These are phyloP conservation scores for Nesoenas mayeri DNA, from an alignment of 2,113 vertebrate species.

Conservation along the genomic window DNA sequence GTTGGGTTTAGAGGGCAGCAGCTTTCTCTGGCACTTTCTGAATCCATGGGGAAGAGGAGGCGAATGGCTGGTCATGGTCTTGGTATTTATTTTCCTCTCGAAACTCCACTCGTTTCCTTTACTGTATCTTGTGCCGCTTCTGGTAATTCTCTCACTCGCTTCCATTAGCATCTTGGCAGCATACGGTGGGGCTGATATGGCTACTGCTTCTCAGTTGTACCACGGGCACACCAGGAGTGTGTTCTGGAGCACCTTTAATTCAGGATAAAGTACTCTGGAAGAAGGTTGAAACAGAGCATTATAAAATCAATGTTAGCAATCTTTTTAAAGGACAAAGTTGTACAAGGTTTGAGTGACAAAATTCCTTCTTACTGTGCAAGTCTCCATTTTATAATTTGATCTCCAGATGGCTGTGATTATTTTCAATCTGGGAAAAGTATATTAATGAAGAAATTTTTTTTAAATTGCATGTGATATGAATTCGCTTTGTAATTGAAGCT, in stretches of 20 bases:
- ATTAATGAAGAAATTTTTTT: conserved; percentile 19
- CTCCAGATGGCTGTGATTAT: conserved; percentile 51
- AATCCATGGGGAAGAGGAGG: neutral
- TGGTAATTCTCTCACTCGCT: neutral
- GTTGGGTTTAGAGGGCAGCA: neutral
- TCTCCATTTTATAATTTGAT: conserved; percentile 28
- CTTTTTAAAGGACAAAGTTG: neutral
- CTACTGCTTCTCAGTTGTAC: neutral
- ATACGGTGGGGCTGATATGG: neutral
- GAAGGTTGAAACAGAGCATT: neutral
- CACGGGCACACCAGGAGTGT: neutral
- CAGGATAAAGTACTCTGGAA: neutral
- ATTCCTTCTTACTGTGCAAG: conserved; percentile 33
- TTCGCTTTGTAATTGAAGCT: neutral
- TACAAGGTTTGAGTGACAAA: conserved; percentile 27
- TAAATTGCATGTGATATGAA: conserved; percentile 9
- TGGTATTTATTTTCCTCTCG: neutral
- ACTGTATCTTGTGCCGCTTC: neutral
- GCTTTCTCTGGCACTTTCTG: neutral
- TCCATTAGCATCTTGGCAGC: neutral
- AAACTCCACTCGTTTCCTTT: accelerated
- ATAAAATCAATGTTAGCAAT: neutral
- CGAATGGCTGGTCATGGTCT: neutral
- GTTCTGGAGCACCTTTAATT: conserved; percentile 3
- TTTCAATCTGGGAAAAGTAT: conserved; percentile 50